Evolutionary conservation across 2,113 vertebrate genomes (phyloP), one percentile per base, ranked within the genome.

Genomic region (Nothoprocta perdicaria): DNA sequence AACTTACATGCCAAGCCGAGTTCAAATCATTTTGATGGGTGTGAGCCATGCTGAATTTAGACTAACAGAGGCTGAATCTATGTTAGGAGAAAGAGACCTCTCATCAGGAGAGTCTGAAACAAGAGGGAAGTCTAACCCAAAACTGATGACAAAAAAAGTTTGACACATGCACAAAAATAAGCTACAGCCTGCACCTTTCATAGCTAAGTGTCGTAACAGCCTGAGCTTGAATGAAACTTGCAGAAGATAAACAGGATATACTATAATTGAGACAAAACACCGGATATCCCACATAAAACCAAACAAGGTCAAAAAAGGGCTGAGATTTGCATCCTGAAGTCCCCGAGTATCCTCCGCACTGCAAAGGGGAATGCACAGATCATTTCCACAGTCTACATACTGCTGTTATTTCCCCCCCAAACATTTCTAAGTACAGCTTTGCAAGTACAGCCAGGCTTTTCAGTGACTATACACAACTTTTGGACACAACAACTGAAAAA

Each of bases 241-340:
- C 79, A 67, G 63, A 0, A 80, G 27, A 52, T 87, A 93, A 92
- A 83, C 43, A 86, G 82, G 46, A 89, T 89, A 46, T 38, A 10
- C 60, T 90, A 79, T 52, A 72, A 83, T 31, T 85, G 84, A 55
- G 52, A 89, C 76, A 91, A 91, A 91, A 75, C 35, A 27, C 23
- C 5, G 0, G 82, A 80, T 26, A 77, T 86, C 16, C 48, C 78
- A 84, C 3, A 40, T 22, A 90, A 61, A 86, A 29, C 18, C 79
- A 60, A 80, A 29, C 43, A 75, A 74, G 23, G 19, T 68, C 38
- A 78, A 65, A 57, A 84, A 53, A 31, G 10, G 14, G 38, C 17
- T 23, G 5, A 84, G 43, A 88, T 41, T 77, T 52, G 18, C 6
- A 43, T 81, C 41, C 17, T 72, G 17, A 41, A 23, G 21, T 68